Evolutionary conservation across 2,797 vertebrate genomes (phyloP).

Genomic region (Lophotriccus pileatus): DNA sequence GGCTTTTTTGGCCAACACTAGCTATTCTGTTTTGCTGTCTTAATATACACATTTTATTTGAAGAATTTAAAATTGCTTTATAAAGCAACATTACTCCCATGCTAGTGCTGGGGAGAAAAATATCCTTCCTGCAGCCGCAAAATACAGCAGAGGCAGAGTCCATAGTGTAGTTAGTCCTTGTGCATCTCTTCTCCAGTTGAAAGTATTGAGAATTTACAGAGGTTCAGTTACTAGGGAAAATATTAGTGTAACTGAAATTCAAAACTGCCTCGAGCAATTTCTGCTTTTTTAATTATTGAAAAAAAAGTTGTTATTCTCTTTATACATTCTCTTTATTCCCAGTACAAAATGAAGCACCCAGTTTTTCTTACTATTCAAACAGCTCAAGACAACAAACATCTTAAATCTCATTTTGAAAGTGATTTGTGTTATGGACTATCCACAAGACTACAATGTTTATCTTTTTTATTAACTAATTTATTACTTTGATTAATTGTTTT

Average conservation of each 20-base stretch:
- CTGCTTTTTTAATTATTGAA: background rate
- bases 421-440: background rate
- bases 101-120: background rate
- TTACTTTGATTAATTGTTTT: background rate
- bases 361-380: background rate
- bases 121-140: background rate
- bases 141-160: background rate
- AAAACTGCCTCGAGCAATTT: background rate
- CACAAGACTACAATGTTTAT: background rate
- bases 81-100: background rate
- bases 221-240: background rate
- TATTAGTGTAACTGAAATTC: background rate
- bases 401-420: background rate
- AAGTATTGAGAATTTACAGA: background rate
- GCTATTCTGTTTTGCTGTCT: background rate
- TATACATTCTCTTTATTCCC: background rate
- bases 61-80: background rate
- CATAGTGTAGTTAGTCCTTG: background rate
- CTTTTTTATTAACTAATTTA: background rate
- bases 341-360: background rate
- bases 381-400: background rate
- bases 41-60: background rate
- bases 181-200: background rate
- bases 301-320: background rate
- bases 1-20: background rate